These are phyloP conservation scores for Rugalucina vietnamica DNA, from an alignment of 2,888 invertebrate genomes.

Conservation along the genomic window DNA sequence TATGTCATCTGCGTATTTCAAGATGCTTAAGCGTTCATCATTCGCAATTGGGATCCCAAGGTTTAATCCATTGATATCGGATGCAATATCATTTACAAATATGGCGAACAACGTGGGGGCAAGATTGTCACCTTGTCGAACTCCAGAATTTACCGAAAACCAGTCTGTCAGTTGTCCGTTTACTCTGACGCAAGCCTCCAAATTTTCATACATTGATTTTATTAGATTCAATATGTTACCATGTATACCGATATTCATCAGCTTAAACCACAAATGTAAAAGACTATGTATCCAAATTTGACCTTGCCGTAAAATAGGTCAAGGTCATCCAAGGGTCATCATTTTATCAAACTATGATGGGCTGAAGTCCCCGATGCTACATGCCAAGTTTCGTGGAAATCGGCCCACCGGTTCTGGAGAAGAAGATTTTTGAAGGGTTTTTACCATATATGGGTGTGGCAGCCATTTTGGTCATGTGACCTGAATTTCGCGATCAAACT, in stretches of 20 bases:
- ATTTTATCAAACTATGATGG: too few species aligned
- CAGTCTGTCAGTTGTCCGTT: slow-evolving; percentile 9
- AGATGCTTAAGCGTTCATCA: slow-evolving; percentile 1
- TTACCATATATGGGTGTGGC: too few species aligned
- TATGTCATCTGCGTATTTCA: slow-evolving; percentile 10
- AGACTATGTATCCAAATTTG: too few species aligned
- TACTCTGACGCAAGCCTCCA: slow-evolving; percentile 3
- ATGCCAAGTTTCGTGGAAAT: too few species aligned
- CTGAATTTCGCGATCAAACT: too few species aligned
- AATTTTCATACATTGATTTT: slow-evolving; percentile 6
- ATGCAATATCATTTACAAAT: slow-evolving; percentile 17
- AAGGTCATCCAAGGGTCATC: too few species aligned
- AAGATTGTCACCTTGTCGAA: slow-evolving; percentile 8
- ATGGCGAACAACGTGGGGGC: slow-evolving; percentile 23
- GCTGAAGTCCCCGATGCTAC: too few species aligned
- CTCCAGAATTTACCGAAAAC: slow-evolving; percentile 19
- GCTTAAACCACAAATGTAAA: not conserved
- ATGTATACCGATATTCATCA: slow-evolving; percentile 4
- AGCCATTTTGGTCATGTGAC: too few species aligned
- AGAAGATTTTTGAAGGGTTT: too few species aligned
- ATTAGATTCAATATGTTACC: slow-evolving; percentile 3
- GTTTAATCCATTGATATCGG: not conserved
- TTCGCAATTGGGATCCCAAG: not conserved
- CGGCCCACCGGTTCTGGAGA: too few species aligned
- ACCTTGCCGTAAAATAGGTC: too few species aligned